Conservation (phyloP, 2,888 invertebrate species). For the Ornithoptera alexandrae region DNA sequence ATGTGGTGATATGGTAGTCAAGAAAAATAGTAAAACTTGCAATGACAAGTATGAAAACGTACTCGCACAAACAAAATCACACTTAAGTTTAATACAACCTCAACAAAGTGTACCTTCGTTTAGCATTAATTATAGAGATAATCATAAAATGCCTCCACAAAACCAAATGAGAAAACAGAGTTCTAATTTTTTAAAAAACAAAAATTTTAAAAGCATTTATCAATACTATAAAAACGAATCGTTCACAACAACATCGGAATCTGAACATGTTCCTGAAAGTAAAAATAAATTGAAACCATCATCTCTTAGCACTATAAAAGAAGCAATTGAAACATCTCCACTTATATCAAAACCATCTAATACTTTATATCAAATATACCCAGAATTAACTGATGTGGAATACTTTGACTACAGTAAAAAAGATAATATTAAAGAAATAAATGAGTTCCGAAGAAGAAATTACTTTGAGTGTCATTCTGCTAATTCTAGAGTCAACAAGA, state of each 20-base stretch:
- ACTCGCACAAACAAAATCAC: too few relatives aligned
- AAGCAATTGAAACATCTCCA: conserved; percentile 46
- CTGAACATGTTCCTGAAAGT: conserved; percentile 42
- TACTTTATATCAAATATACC: conserved; percentile 40
- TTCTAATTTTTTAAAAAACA: conserved; percentile 5
- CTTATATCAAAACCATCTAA: conserved; percentile 36
- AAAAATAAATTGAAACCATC: conserved; percentile 40
- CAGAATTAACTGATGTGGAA: conserved; percentile 42
- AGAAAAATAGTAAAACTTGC: conserved; percentile 9
- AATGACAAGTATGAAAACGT: not conserved
- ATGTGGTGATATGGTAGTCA: conserved; percentile 52
- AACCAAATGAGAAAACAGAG: conserved; percentile 8
- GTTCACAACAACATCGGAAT: conserved; percentile 50
- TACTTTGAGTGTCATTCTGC: conserved; percentile 83
- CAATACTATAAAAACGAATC: conserved; percentile 68
- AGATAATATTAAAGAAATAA: conserved; percentile 50
- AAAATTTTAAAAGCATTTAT: conserved; percentile 37
- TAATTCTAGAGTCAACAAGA: conserved; percentile 52
- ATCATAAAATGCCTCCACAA: not conserved
- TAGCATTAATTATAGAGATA: not conserved
- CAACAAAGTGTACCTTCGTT: not conserved
- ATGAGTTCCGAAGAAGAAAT: conserved; percentile 77
- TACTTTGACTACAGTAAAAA: conserved; percentile 44
- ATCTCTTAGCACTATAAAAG: conserved; percentile 58
- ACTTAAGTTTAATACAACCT: not conserved